Evolutionary conservation across 2,888 invertebrate species (phyloP), one percentile per base, ranked within the genome.

Genomic region (Zele albiditarsus): DNA sequence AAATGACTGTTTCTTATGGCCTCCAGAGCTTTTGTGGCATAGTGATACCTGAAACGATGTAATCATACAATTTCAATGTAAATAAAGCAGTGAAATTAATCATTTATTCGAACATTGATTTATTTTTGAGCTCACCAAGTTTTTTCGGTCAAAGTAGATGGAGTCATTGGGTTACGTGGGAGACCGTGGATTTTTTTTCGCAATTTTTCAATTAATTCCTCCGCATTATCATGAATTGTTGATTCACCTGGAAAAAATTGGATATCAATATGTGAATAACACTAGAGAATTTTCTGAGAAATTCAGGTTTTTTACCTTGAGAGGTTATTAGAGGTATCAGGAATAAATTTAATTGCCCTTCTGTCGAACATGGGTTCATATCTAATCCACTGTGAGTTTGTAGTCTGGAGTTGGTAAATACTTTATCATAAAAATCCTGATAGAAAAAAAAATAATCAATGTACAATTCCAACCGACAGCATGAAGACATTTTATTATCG

Each of bases 21-120:
- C 81, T 97, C 96, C 95, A 96, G 95, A 0, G 95, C 94, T 89
- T 95, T 95, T 62, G 92, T 92, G 85, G 95, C 94, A 89, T 95
- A 96, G 80, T 95, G 94, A 85, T 94, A 93, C 92, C 92, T 91
- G 78, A 42, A 66, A 76, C 57, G n/a, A 71, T 63, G 68, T 70
- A 77, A 69, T 67, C 25, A 74, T 73, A 68, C 76, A 57, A 76
- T 69, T 72, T 46, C 10, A 25, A 53, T 58, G 57, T 69, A 62
- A 77, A 58, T 63, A 70, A 71, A 58, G 28, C 27, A 42, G 23
- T 10, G n/a, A 58, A 53, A 62, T 63, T 38, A 38, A 58, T 68
- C 66, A 38, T 31, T 25, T 57, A 62, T 60, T 68, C 70, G 10
- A 62, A 46, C 63, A 42, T 46, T 73, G 23, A 38, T 67, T 73